Conservation (phyloP, 2,113 vertebrate genomes). For the Megalops atlanticus region DNA sequence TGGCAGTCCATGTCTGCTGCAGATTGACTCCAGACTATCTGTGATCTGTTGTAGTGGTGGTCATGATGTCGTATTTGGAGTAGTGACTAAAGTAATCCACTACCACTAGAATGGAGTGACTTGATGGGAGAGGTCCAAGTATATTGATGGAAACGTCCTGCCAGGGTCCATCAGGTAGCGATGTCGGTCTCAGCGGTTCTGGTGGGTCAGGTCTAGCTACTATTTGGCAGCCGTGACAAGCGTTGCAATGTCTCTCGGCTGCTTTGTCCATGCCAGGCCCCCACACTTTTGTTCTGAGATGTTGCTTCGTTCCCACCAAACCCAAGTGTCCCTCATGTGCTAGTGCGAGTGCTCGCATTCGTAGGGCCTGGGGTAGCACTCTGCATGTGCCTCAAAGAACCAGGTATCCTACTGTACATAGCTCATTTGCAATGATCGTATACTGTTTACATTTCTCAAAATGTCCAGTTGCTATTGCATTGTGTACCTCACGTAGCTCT, state of each 20-base stretch:
- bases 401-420: conserved; percentile 21
- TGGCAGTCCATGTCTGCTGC: conserved; percentile 30
- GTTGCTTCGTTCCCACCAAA: conserved; percentile 35
- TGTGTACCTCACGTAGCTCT: conserved; percentile 23
- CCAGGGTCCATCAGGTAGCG: conserved; percentile 18
- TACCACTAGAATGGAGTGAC: conserved; percentile 30
- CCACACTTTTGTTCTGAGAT: conserved; percentile 27
- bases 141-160: conserved; percentile 32
- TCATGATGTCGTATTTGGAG: background rate
- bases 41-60: conserved; percentile 4
- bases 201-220: background rate
- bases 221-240: background rate
- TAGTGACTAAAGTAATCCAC: conserved; percentile 39
- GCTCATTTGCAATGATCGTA: conserved; percentile 16
- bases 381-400: conserved; percentile 17
- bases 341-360: conserved; percentile 12
- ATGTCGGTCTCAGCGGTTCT: background rate
- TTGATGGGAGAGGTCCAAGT: conserved; percentile 25
- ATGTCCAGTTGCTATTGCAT: conserved; percentile 24
- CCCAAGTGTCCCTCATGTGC: conserved; percentile 28
- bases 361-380: conserved; percentile 25
- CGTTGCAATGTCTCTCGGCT: background rate
- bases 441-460: conserved; percentile 33
- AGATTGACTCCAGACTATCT: conserved; percentile 27
- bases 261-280: background rate